Base-by-base conservation (phyloP, 2,113 vertebrate species). In the human region DNA sequence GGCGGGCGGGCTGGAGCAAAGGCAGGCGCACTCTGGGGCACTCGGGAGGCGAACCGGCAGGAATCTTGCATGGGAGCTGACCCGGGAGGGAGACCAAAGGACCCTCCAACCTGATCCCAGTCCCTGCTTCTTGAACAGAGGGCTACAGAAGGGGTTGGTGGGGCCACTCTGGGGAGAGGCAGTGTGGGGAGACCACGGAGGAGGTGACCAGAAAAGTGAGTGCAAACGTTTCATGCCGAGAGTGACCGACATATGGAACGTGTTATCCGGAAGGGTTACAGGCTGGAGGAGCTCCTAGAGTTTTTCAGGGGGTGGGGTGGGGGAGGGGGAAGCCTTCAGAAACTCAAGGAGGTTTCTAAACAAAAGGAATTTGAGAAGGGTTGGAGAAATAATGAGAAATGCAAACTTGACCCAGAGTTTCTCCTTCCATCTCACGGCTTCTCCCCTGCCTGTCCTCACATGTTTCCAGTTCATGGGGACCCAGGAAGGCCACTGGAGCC, bases 211-310 rank as follows among this genome's bases (percentile, higher is more conserved):
- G 87, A 27, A 95, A 95, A 96, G 87, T n/a, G 90, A 96, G 80
- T 50, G 72, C 92, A 93, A 89, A 90, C 38, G 14, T 96, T 97
- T 97, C 4, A 0, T 94, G 89, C 96, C 50, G 96, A 96, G 92
- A 95, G 93, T 57, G 76, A 97, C 97, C 96, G 84, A 96, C 99
- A 99, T 99, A 98, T 99, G 98, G 98, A 99, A 98, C 52, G 55
- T 6, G 97, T 98, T 99, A 98, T 94, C 40, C 72, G 70, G 68
- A 98, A 97, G 95, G 98, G 95, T 97, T 98, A 95, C 97, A 95
- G 93, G 96, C 98, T 94, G 94, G 97, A 97, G 93, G 84, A 96
- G 89, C 73, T 96, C 95, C 20, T 83, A 35, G 97, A 96, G 83
- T 73, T 98, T 98, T 97, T 80, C 97, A 93, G 93, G 90, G 97